phyloP scores from a whole-genome alignment of 2,888 invertebrate species.

The Pachycephus smyrnensis region DNA sequence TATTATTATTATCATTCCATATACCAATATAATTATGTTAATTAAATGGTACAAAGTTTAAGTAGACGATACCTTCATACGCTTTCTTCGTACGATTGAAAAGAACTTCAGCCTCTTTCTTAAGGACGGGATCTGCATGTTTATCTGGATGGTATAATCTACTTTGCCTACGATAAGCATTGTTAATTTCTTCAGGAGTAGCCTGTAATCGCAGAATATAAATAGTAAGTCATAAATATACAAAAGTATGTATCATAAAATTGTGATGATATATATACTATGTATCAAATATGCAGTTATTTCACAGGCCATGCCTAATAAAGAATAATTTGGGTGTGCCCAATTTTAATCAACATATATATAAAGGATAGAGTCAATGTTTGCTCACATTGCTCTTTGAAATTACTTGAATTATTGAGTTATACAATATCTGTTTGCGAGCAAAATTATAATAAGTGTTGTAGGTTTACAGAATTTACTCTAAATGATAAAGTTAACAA shows the following conservation, averaged over 20 bases:
- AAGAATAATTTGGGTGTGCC: not conserved
- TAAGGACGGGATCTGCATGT: slow-evolving; percentile 84
- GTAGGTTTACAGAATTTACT: not conserved
- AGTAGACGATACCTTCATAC: slow-evolving; percentile 80
- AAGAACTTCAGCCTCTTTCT: slow-evolving; percentile 90
- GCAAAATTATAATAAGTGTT: not conserved
- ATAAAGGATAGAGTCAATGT: not conserved
- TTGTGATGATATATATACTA: not conserved
- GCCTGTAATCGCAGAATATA: slow-evolving; percentile 75
- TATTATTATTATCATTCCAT: slow-evolving; percentile 4
- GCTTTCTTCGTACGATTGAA: slow-evolving; percentile 95
- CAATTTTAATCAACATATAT: not conserved
- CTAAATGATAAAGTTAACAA: not conserved
- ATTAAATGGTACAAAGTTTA: not conserved
- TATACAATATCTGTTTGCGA: no score
- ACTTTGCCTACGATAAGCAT: slow-evolving; percentile 92
- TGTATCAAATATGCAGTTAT: not conserved
- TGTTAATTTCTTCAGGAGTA: slow-evolving; percentile 89
- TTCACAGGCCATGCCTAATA: not conserved
- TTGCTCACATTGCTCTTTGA: not conserved
- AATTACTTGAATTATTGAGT: not conserved
- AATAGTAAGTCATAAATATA: not conserved
- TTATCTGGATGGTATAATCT: slow-evolving; percentile 97
- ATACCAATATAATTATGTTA: not conserved
- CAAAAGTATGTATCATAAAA: not conserved